Base-by-base conservation (phyloP, 2,888 invertebrate species). In the Drosophila kanekoi region DNA sequence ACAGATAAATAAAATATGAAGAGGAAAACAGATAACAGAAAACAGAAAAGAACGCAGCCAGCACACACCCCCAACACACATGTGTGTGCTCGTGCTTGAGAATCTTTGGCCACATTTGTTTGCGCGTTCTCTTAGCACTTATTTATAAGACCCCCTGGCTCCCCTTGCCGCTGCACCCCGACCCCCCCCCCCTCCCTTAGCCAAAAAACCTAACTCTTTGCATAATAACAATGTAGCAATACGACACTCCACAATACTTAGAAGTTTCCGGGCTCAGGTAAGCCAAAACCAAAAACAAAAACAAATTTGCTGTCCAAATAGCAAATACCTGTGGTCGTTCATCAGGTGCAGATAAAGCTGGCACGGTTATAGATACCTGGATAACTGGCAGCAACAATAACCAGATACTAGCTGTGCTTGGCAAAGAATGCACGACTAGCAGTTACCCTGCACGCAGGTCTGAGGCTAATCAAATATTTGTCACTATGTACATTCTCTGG, bases 91-190 rank as follows among this genome's bases (percentile, higher is more conserved):
- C 52, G 23, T 49, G 49, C 54, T 43, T 37, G 6, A 40, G 57
- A 57, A 63, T 73, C 47, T 64, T 49, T 45, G 18, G 41, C 64
- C 56, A 62, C 70, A 52, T 59, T 62, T 68, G 48, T 77, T 72
- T 76, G 57, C 69, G 62, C 58, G 51, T 60, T 60, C 51, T 63
- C 69, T 67, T 75, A 76, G 61, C 67, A 69, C n/a, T 48, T 28
- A 47, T n/a, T 28, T 13, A 37, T 11, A 23, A 13, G 2, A n/a
- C 6, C 11, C 1, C 4, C 16, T n/a, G 8, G 0, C 14, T 0
- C 4, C 13, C 13, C 10, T 10, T 32, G 6, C 6, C 10, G 1
- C 9, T 33, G 8, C 8, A 11, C 1, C 8, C 3, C 11, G 10
- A 9, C 1, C 20, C 23, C 20, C 23, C n/a, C 13, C 1, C 20